Evolutionary conservation across 2,797 vertebrate genomes (phyloP), one percentile per base, ranked within the genome.

Genomic region (Buphagus erythrorhynchus): DNA sequence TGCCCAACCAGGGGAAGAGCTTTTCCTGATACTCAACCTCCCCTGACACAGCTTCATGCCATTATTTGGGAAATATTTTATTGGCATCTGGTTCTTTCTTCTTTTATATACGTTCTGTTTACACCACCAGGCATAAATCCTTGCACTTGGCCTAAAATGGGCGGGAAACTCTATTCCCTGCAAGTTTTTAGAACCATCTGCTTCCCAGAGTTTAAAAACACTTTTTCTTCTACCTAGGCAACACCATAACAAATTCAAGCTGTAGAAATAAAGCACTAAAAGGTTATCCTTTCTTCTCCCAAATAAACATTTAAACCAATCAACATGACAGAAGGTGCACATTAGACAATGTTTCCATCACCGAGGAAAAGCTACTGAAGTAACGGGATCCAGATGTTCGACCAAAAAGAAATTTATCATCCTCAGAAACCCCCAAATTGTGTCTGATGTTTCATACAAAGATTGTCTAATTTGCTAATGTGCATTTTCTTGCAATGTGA

Each of bases 351-450:
- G 84, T 29, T 95, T 96, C 90, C 89, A 92, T 92, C 93, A 93
- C 45, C 45, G 66, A 95, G 45, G 65, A 94, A 89, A 97, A 96
- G 80, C 89, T 88, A 95, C 66, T 92, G 93, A 97, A 97, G 95
- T 95, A 97, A 97, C 45, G 63, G 92, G 96, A 97, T 94, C 94
- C 97, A 98, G 97, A 97, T 97, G 97, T 96, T 96, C 68, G 18
- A 90, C 38, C 72, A 94, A 92, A 97, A 74, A 91, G 63, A 83
- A 91, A 57, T 84, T 95, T 91, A 90, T 91, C 91, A 71, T 80
- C 58, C 73, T 95, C 86, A 88, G 92, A 95, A 97, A 45, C 59
- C 43, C 71, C 89, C 80, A 93, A 97, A 97, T 96, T 94, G 40
- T 54, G 72, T 95, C 86, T 92, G 74, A 94, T 91, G 72, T 77